Conservation (phyloP, 64 coral and sea anemone genomes). For the Dendronephthya gigantea region DNA sequence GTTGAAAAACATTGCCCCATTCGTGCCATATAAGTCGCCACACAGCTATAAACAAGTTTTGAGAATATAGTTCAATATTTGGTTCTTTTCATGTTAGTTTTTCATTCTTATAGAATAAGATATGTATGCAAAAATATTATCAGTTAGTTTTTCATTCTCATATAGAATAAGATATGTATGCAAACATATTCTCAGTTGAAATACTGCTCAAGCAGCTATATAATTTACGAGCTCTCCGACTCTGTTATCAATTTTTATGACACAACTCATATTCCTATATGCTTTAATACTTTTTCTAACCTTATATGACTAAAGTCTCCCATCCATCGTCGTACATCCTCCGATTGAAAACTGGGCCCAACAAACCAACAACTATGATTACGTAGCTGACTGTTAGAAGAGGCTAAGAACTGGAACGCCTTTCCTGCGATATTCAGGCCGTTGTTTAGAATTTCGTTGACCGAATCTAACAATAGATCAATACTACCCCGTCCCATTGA, state of each 20-base stretch:
- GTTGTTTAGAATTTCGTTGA: constrained; percentile 24
- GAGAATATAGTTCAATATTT: too few species aligned
- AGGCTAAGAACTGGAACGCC: constrained; percentile 65
- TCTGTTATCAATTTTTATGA: too few species aligned
- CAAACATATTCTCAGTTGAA: too few species aligned
- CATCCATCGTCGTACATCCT: constrained; percentile 54
- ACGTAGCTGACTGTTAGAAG: constrained; percentile 80
- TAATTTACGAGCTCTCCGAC: too few species aligned
- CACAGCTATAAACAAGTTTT: constrained; percentile 50
- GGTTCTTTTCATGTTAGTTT: neutral
- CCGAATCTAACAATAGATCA: constrained; percentile 38
- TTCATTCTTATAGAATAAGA: too few species aligned
- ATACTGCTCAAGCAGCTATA: too few species aligned
- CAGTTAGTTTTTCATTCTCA: too few species aligned
- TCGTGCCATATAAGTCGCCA: constrained; percentile 70
- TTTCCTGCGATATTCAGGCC: constrained; percentile 38
- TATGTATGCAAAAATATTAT: too few species aligned
- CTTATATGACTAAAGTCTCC: constrained; percentile 57
- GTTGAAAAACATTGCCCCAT: constrained; percentile 94
- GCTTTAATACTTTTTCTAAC: neutral
- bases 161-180: too few species aligned
- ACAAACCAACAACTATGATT: constrained; percentile 75
- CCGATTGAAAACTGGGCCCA: constrained; percentile 12
- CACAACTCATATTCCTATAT: too few species aligned
- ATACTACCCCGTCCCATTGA: neutral